Evolutionary conservation across 2,888 invertebrate genomes (phyloP).

Genomic region (Sphaerophoria taeniata): DNA sequence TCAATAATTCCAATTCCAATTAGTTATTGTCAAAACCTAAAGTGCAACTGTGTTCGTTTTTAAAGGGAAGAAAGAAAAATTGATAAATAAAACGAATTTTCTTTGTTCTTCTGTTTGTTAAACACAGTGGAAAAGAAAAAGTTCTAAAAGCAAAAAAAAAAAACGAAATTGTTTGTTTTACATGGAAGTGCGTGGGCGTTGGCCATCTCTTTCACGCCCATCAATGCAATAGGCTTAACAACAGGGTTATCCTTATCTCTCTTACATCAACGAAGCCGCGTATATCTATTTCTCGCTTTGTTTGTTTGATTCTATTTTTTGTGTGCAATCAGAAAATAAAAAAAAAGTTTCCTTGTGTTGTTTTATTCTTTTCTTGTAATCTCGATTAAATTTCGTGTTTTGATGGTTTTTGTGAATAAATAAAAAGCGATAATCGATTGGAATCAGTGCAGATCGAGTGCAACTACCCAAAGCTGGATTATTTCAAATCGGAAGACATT

Average conservation of each 20-base stretch:
- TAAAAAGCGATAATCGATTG: constrained; percentile 34
- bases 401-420: constrained; percentile 53
- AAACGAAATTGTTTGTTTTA: constrained; percentile 56
- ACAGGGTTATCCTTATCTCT: constrained; percentile 50
- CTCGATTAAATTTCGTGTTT: constrained; percentile 28
- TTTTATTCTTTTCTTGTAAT: background rate
- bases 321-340: constrained; percentile 1
- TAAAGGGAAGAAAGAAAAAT: constrained; percentile 36
- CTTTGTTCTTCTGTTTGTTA: constrained; percentile 43
- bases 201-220: constrained; percentile 64
- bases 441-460: constrained; percentile 48
- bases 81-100: constrained; percentile 3
- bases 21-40: background rate
- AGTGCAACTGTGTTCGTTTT: constrained; percentile 20
- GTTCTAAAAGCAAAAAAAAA: constrained; percentile 17
- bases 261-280: constrained; percentile 38
- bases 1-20: background rate
- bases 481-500: constrained; percentile 83
- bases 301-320: constrained; percentile 38
- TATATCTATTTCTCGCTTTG: constrained; percentile 13
- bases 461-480: constrained; percentile 82
- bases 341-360: background rate
- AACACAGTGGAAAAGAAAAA: constrained; percentile 23
- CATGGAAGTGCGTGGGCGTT: constrained; percentile 70
- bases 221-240: constrained; percentile 43